A percentile compares a stretch with the other conserved stretches of the same genome.
Conservation (phyloP, 1,140 invertebrate species). For the Platorchestia sp. region DNA sequence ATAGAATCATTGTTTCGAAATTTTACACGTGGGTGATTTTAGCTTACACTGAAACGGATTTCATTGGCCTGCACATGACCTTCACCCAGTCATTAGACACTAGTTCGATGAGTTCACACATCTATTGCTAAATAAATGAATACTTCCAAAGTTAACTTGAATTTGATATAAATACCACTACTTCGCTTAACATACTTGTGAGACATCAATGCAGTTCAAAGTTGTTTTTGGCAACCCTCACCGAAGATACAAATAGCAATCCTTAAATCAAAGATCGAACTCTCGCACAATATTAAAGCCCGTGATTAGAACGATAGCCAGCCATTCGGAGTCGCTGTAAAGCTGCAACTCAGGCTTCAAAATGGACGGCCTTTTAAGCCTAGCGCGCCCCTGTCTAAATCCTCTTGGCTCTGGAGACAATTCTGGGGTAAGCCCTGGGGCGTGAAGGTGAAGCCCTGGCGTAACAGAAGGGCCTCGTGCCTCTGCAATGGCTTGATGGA, state of each 20-base stretch:
- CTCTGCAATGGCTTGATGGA: slow-evolving; percentile 10
- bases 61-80: neutral
- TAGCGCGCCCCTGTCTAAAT: neutral
- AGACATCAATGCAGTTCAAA: neutral
- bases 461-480: neutral
- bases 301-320: neutral
- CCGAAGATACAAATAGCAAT: neutral
- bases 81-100: neutral
- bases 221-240: neutral
- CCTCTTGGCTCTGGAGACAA: slow-evolving; percentile 30
- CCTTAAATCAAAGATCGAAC: neutral
- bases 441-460: neutral
- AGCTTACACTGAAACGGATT: neutral
- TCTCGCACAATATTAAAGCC: neutral
- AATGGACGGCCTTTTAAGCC: neutral
- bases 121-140: neutral
- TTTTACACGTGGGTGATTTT: too few relatives aligned
- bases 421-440: neutral
- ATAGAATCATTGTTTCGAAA: too few relatives aligned
- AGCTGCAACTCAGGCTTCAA: slow-evolving; percentile 23
- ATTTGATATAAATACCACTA: neutral
- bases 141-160: neutral
- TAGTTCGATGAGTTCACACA: neutral
- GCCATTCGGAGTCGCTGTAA: neutral
- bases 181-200: neutral